Percentiles rank a stretch among this genome's conserved stretches.
Conservation (phyloP, 2,888 invertebrate genomes). For the Meloe dianella region DNA sequence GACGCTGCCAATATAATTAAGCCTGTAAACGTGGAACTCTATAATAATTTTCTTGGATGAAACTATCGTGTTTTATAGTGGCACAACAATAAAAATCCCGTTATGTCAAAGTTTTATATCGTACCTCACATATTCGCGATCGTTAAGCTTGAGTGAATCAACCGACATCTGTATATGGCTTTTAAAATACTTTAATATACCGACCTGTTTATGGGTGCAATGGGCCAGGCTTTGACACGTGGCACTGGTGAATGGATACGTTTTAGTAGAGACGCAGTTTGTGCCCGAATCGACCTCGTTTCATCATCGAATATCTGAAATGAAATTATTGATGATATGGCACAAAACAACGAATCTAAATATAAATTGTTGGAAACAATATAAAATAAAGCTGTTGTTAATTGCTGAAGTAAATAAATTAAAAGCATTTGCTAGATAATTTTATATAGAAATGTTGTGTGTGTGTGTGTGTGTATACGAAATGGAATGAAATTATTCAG, state of each 20-base stretch:
- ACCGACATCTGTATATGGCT: not conserved
- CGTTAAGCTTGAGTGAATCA: no score
- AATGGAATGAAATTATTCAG: not conserved
- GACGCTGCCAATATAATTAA: no score
- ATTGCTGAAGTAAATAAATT: slow-evolving; percentile 16
- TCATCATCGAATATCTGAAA: slow-evolving; percentile 83
- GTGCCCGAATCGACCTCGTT: slow-evolving; percentile 79
- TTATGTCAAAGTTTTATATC: no score
- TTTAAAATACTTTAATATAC: slow-evolving; percentile 11
- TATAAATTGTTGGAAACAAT: not conserved
- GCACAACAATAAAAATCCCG: no score
- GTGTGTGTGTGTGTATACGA: not conserved
- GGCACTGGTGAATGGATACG: slow-evolving; percentile 79
- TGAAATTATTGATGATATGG: slow-evolving; percentile 9
- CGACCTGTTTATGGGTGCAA: slow-evolving; percentile 45
- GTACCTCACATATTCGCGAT: no score
- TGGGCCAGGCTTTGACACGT: slow-evolving; percentile 66
- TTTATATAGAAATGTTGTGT: not conserved
- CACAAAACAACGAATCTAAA: not conserved
- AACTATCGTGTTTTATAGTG: no score
- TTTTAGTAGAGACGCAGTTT: slow-evolving; percentile 75
- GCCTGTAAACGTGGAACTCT: no score
- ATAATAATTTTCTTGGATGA: no score
- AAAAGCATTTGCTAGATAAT: slow-evolving; percentile 5
- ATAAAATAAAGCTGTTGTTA: slow-evolving; percentile 6